These are phyloP conservation scores for Threskiornis aethiopicus DNA, from an alignment of 2,797 vertebrate species.

Conservation along the genomic window DNA sequence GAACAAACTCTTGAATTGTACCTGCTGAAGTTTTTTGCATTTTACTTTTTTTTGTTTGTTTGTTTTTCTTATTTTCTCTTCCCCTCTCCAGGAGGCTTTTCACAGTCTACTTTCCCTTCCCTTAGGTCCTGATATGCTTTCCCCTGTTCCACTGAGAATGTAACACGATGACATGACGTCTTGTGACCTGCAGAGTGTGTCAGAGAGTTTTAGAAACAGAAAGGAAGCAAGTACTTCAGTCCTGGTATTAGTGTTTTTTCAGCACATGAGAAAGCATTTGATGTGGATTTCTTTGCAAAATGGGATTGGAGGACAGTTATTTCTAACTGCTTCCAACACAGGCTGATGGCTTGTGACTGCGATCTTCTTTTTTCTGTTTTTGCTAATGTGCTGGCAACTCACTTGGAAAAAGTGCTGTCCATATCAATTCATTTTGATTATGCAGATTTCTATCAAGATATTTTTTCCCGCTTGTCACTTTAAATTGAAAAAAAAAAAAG, in stretches of 20 bases:
- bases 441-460: background rate
- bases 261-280: background rate
- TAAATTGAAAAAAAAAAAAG: background rate
- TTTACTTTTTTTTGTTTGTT: background rate
- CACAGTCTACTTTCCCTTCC: background rate
- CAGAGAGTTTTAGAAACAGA: constrained; percentile 55
- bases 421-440: background rate
- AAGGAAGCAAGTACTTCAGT: background rate
- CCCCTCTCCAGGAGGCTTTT: background rate
- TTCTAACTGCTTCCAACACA: background rate
- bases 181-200: constrained; percentile 65
- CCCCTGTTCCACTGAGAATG: background rate
- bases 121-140: background rate
- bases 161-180: background rate
- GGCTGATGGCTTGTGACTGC: background rate
- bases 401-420: background rate
- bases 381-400: background rate
- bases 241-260: background rate
- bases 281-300: background rate
- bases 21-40: background rate
- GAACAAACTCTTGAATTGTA: background rate
- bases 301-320: background rate
- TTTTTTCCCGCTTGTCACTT: background rate
- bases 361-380: background rate
- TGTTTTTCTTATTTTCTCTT: background rate